Evolutionary conservation across 2,888 invertebrate species (phyloP), one percentile per base, ranked within the genome.

Genomic region (Phlogophora meticulosa): DNA sequence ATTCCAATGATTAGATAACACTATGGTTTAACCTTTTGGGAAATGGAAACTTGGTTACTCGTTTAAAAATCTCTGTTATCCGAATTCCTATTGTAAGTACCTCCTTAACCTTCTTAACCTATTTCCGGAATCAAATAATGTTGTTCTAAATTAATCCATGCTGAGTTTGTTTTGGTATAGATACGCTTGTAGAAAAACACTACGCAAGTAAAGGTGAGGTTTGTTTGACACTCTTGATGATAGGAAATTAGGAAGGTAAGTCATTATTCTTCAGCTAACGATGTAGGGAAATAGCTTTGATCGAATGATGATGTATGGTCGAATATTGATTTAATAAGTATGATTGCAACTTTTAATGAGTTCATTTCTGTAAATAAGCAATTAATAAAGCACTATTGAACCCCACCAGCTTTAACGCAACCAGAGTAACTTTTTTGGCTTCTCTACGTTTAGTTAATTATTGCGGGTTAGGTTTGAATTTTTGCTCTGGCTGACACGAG

Each of bases 1-100:
- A 43, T 22, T 58, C 43, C 36, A 45, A 48, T 46, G 42, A 55
- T 78, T 66, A 66, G 42, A 64, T 64, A 69, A 64, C 42, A 53
- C 15, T 28, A 24, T 22, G 4, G 11, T 53, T 63, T 34, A 32
- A 46, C 28, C 40, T 60, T 40, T 17, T 32, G 24, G 43, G 9
- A 45, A 72, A 36, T 43, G 15, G 4, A 20, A 38, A 32, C 17
- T 17, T 38, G 43, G 38, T 62, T 43, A 38, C 3, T 17, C 2
- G 11, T 0, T 17, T 17, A 48, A 49, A 40, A 38, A 32, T 17
- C 2, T 38, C 15, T 1, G 11, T 48, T 20, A 28, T 43, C 2
- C 5, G 13, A 28, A 66, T 20, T 28, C 9, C 15, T 4, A 36
- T 36, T 17, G 34, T 62, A 56, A 17, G 17, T 38, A 40, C 9